These are phyloP conservation scores for Nymphicus hollandicus DNA, from an alignment of 2,113 vertebrate species.

Conservation along the genomic window DNA sequence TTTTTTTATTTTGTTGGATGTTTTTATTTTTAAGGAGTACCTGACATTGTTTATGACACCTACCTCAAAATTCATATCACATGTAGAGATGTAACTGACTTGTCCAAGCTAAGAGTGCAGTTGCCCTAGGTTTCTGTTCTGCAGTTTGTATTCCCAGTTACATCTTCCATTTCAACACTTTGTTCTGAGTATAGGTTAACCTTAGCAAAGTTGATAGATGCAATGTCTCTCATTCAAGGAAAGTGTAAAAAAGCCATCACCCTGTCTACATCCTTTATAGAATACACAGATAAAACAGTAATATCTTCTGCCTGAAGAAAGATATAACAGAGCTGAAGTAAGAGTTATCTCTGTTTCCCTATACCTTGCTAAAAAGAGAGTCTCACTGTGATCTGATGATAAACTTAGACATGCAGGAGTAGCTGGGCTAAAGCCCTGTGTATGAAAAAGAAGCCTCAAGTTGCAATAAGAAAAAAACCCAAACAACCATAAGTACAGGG, in stretches of 20 bases:
- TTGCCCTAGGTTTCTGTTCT: background rate
- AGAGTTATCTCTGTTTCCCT: background rate
- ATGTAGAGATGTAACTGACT: background rate
- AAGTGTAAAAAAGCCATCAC: background rate
- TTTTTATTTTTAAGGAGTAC: background rate
- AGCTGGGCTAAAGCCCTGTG: background rate
- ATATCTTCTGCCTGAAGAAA: background rate
- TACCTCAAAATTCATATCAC: background rate
- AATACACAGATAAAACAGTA: background rate
- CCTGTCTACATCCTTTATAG: background rate
- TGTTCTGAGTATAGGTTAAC: background rate
- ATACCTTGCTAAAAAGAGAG: background rate
- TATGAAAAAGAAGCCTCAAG: background rate
- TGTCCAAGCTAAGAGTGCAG: background rate
- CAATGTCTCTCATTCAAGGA: background rate
- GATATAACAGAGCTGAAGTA: background rate
- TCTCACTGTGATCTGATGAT: background rate
- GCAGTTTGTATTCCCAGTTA: background rate
- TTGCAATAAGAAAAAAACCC: background rate
- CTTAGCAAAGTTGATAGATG: background rate
- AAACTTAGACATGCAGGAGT: background rate
- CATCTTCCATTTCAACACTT: background rate
- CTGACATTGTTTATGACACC: background rate
- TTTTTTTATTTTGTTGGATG: background rate
- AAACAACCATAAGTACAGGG: background rate